These are phyloP conservation scores for Melanerpes aurifrons DNA, from an alignment of 2,113 vertebrate species.

Conservation along the genomic window DNA sequence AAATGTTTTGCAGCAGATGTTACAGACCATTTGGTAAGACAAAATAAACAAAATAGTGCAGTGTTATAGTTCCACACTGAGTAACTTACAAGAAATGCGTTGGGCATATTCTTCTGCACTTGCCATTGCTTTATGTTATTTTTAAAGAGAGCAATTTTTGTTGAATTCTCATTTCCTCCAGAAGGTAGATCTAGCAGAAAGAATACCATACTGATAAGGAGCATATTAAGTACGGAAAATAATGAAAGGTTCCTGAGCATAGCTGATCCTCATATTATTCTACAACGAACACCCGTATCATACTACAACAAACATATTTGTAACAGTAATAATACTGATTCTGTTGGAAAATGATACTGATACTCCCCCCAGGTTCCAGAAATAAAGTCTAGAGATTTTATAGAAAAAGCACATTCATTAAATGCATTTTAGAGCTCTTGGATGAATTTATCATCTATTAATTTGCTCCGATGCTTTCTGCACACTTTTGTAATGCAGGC, in stretches of 20 bases:
- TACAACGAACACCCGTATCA: neutral
- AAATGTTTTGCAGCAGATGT: slow-evolving; percentile 18
- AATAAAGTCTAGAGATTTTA: neutral
- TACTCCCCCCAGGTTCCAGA: neutral
- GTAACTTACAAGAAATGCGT: slow-evolving; percentile 54
- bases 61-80: neutral
- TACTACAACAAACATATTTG: neutral
- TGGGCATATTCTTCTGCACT: neutral
- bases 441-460: neutral
- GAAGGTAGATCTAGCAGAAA: slow-evolving; percentile 16
- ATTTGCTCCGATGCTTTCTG: neutral
- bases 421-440: neutral
- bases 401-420: neutral
- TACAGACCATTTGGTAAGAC: neutral
- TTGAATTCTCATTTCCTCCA: neutral
- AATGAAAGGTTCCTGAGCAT: neutral
- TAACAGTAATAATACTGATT: fast-evolving
- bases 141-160: neutral
- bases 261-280: neutral
- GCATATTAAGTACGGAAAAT: neutral
- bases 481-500: neutral
- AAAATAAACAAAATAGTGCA: neutral
- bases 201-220: neutral
- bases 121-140: slow-evolving; percentile 10
- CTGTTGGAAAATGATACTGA: neutral